Evolutionary conservation across 2,113 vertebrate genomes (phyloP), one percentile per base, ranked within the genome.

Genomic region (Notarius lentiginosus): DNA sequence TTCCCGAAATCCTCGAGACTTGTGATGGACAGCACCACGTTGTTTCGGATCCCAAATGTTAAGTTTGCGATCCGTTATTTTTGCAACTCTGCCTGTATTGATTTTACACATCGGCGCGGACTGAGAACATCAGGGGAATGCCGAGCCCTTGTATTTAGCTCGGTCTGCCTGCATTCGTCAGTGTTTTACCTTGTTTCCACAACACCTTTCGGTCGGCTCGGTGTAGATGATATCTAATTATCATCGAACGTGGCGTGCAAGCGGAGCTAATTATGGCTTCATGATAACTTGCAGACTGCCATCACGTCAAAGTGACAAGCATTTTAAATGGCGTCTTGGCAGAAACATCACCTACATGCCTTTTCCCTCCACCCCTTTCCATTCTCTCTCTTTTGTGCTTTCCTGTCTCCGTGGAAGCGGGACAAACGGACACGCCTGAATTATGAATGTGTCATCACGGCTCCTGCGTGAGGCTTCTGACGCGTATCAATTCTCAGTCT

Each of bases 221-320:
- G 81, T 86, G 41, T 20, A 63, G 56, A 72, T 88, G 84, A 91
- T 87, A 90, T 91, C 75, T 92, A 91, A 94, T 92, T 91, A 92
- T 87, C 87, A 83, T 79, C 83, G 86, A 90, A 91, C 84, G 90
- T 88, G 89, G 84, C 56, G 88, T 88, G 88, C 85, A 84, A 84
- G 87, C 86, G 85, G 82, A 87, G 86, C 89, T 93, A 90, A 93
- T 92, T 92, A 93, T 79, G 80, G 81, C 86, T 86, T 90, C 90
- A 91, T 92, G 89, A 92, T 85, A 89, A 90, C 84, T 80, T 87
- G 89, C 87, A 87, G 88, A 91, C 88, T 89, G 89, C 82, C 85
- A 90, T 91, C 66, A 81, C 84, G 80, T 92, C 92, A 88, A 88
- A 90, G 83, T 81, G 87, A 90, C 89, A 86, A 82, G 90, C 86